Evolutionary conservation across 2,113 vertebrate species (phyloP), one percentile per base, ranked within the genome.

Genomic region (Lampris megalopsis): DNA sequence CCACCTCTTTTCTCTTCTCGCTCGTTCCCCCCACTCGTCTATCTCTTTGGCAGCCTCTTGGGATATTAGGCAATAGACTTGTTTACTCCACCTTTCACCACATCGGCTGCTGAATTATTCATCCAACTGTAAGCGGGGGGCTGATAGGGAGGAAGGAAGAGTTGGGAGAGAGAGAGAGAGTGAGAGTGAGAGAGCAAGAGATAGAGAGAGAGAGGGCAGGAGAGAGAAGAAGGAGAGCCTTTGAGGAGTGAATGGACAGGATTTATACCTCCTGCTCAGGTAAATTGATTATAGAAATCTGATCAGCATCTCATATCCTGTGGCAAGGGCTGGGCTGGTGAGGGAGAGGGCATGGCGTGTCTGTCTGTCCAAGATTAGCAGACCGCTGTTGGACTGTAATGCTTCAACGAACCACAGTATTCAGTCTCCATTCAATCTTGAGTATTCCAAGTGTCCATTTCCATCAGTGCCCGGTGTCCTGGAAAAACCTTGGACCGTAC

Each of bases 61-160:
- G 93, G 94, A 94, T 93, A 93, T 94, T 93, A 94, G 90, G 90
- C 92, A 93, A 94, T 94, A 94, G 93, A 94, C 94, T 93, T 94
- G 94, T 94, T 94, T 94, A 94, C 94, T 93, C 93, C 94, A 94
- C 93, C 94, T 94, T 94, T 94, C 93, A 93, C 93, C 91, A 93
- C 91, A 93, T 92, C 88, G 89, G 88, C 91, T 94, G 76, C 88
- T 94, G 94, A 94, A 95, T 95, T 94, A 95, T 95, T 95, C 93
- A 95, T 94, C 84, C 83, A 87, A 82, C 89, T 92, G 90, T 92
- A 91, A 93, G 91, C 83, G 92, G 84, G 76, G 83, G 80, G 86
- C 80, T 79, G 80, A 71, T 80, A 66, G 70, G 81, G 74, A 76
- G 82, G 83, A 75, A 73, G 75, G 73, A 53, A 71, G 70, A 24